phyloP scores from a whole-genome alignment of 2,888 invertebrate genomes.

The Drosophila macrothrix region DNA sequence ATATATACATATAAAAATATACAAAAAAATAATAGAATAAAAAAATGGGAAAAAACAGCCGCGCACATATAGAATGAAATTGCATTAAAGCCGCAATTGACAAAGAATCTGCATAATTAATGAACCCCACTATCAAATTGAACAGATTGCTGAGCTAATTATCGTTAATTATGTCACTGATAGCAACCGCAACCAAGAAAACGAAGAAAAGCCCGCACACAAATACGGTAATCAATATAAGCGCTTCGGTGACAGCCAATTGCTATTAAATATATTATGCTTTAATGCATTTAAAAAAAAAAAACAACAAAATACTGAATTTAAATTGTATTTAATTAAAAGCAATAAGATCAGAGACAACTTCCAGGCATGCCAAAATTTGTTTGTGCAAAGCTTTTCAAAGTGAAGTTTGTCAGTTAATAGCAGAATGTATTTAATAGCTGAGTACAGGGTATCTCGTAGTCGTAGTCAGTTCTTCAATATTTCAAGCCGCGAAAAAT shows the following conservation, averaged over 20 bases:
- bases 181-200: not conserved
- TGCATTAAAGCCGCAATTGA: not conserved
- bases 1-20: not conserved
- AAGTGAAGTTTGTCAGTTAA: not conserved
- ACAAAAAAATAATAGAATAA: not conserved
- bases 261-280: not conserved
- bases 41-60: not conserved
- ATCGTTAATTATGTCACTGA: conserved; percentile 3
- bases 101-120: conserved; percentile 21
- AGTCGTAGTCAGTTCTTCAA: not conserved
- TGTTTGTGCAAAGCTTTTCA: not conserved
- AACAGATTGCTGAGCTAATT: conserved; percentile 19
- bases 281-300: not conserved
- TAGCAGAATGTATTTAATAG: not conserved
- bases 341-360: not conserved
- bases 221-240: conserved; percentile 2
- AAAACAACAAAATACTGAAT: not conserved
- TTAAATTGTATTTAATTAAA: not conserved
- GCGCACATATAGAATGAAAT: not conserved
- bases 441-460: not conserved
- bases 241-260: not conserved
- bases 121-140: conserved; percentile 7
- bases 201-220: not conserved
- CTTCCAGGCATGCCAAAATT: not conserved
- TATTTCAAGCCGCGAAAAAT: not conserved